phyloP scores from a whole-genome alignment of 2,888 invertebrate species.

The Hypsopygia costalis region DNA sequence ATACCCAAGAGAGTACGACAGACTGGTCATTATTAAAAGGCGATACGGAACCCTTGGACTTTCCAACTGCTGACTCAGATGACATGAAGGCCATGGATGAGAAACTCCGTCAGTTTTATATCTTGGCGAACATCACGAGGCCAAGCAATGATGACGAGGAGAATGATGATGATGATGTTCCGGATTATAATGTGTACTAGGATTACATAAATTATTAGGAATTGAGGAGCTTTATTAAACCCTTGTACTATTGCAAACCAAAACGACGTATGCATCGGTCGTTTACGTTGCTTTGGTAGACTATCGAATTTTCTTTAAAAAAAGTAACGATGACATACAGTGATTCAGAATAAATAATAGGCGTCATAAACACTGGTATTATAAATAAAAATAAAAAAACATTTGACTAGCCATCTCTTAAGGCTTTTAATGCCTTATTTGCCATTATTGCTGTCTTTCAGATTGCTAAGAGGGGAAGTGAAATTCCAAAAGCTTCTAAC shows the following conservation, averaged over 20 bases:
- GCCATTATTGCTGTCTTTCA: no score
- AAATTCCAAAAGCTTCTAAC: no score
- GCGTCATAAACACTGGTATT: no score
- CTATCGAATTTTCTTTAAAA: no score
- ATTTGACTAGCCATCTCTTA: no score
- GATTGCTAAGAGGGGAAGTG: no score
- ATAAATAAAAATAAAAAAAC: no score
- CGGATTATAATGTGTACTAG: constrained; percentile 65
- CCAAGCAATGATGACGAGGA: constrained; percentile 36
- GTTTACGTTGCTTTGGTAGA: no score
- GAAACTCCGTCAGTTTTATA: constrained; percentile 55
- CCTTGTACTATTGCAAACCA: constrained; percentile 3
- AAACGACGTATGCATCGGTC: no score
- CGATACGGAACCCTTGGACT: constrained; percentile 38
- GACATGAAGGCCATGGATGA: constrained; percentile 47
- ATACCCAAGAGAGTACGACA: constrained; percentile 43
- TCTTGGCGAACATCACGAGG: constrained; percentile 48
- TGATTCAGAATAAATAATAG: no score
- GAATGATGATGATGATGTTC: constrained; percentile 47
- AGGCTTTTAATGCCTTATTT: no score
- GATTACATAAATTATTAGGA: constrained; percentile 27
- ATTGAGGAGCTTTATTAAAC: constrained; percentile 13
- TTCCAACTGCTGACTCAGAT: constrained; percentile 38
- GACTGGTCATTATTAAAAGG: constrained; percentile 50
- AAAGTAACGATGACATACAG: no score